Evolutionary conservation across 2,888 invertebrate species (phyloP), one percentile per base, ranked within the genome.

Genomic region (Ichneumoninae sp.): DNA sequence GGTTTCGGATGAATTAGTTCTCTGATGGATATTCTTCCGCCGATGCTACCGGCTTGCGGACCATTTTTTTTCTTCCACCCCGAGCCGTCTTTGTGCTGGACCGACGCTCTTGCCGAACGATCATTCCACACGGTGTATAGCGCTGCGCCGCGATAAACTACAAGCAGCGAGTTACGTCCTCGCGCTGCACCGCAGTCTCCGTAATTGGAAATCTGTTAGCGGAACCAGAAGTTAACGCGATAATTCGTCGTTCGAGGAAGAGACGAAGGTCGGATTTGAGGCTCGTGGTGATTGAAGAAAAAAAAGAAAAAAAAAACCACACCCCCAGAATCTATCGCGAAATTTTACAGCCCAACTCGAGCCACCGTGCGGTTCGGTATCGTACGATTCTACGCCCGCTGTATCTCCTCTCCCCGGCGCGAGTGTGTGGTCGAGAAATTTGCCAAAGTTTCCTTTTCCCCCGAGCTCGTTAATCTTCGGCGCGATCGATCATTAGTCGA

Each of bases 191-290:
- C n/a, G 2, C 47, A 16, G 26, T 30, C 26, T 10, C 44, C 63
- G 74, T 30, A 30, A 74, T 63, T 84, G 85, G 88, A 88, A 90
- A 89, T 90, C 87, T 87, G 87, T 88, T 91, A 90, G 90, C 90
- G 90, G 89, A 90, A 90, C 90, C 88, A 88, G 86, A 89, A 90
- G 90, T 90, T 91, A 85, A 83, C 57, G 80, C 87, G 89, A 90
- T 91, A 90, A 91, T 91, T 30, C 88, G 87, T 83, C 85, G 89
- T 75, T 90, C 90, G 80, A 77, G 76, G 91, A 91, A 91, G 87
- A 87, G 60, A 77, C 60, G 75, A 83, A 75, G 80, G 75, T 63
- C 75, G 65, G 65, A 74, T 40, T 40, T 40, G 40, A 40, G 60
- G 36, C 47, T 52, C 57, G 73, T 78, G 63, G 86, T 82, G 84